Evolutionary conservation across 2,797 vertebrate species (phyloP), one percentile per base, ranked within the genome.

Genomic region (Bryconaethiops microstoma): DNA sequence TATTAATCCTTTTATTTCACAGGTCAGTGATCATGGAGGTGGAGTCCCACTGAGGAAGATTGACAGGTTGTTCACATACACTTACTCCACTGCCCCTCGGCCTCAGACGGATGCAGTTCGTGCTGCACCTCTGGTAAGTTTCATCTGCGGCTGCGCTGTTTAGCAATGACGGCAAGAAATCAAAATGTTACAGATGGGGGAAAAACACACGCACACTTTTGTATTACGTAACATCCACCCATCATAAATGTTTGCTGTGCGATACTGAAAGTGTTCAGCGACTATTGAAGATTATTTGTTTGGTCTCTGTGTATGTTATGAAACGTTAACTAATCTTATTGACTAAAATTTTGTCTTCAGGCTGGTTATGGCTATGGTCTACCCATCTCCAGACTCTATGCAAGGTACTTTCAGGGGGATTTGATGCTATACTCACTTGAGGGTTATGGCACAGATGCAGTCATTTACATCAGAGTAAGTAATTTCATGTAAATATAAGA

Each of bases 381-480:
- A 85, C 98, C 98, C 84, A 98, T 99, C 89, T 99, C 98, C 19
- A 95, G 96, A 25, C 95, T 99, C 17, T 99, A 99, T 29, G 98
- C 98, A 0, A 95, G 96, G 10, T 99, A 99, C 90, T 99, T 99
- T 80, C 98, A 99, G 88, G 98, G 98, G 65, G 97, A 99, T 89
- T 91, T 99, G 83, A 97, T 98, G 91, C 94, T 99, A 0, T 99
- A 99, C 92, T 99, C 98, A 14, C 92, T 99, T 88, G 98, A 99
- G 89, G 98, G 97, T 63, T 96, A 96, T 0, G 98, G 98, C 19
- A 99, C 96, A 0, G 97, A 99, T 64, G 98, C 98, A 0, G 91
- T 98, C 23, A 96, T 99, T 89, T 98, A 98, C 88, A 97, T 99
- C 81, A 95, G 97, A 96, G 98, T 98, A 94, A 90, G 8, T 60